phyloP scores from a whole-genome alignment of 2,888 invertebrate species.

The Nesidiocoris tenuis region DNA sequence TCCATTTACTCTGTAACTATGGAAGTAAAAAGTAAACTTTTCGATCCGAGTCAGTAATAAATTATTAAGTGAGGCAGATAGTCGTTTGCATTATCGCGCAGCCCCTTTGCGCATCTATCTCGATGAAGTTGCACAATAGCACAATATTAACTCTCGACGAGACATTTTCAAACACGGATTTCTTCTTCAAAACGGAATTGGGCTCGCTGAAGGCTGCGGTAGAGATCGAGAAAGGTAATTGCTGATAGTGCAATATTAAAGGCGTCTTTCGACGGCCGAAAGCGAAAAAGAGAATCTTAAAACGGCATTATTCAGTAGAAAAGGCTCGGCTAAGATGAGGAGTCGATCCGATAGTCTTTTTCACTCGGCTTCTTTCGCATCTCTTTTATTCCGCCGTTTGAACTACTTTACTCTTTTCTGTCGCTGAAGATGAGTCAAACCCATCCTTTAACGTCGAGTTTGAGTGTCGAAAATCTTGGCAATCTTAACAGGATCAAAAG shows the following conservation, averaged over 20 bases:
- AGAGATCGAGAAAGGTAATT: conserved; percentile 19
- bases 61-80: too few relatives aligned
- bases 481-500: conserved; percentile 5
- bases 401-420: neutral
- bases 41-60: too few relatives aligned
- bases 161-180: too few relatives aligned
- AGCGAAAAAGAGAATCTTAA: neutral
- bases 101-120: too few relatives aligned
- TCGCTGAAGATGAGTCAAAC: neutral
- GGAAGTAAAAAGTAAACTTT: too few relatives aligned
- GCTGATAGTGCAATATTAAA: conserved; percentile 16
- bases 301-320: conserved; percentile 21
- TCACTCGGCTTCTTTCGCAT: neutral
- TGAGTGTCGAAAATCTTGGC: conserved; percentile 3
- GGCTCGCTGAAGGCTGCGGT: neutral
- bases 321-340: neutral
- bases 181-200: too few relatives aligned
- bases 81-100: too few relatives aligned
- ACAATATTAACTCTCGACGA: too few relatives aligned
- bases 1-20: too few relatives aligned
- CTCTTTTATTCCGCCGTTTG: neutral
- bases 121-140: too few relatives aligned
- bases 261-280: neutral
- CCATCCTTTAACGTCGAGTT: neutral
- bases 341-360: neutral